Conservation (phyloP, 1,140 invertebrate species). For the Teleopsis dalmanni region DNA sequence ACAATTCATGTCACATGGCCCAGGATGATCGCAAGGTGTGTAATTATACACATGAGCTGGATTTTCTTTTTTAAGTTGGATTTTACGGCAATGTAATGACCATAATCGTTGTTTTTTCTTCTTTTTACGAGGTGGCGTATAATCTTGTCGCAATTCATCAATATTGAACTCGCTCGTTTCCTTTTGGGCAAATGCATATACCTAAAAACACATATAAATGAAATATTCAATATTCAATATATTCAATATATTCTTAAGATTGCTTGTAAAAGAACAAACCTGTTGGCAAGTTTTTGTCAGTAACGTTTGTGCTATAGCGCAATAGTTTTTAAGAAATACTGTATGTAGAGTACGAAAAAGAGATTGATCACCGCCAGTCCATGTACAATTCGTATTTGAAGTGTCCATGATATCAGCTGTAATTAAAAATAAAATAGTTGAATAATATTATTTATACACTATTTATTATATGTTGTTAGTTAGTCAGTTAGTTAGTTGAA, state of each 20-base stretch:
- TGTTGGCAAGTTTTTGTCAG: slow-evolving; percentile 90
- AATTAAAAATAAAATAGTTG: too few relatives aligned
- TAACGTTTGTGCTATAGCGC: slow-evolving; percentile 86
- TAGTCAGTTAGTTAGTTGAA: too few relatives aligned
- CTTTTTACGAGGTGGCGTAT: slow-evolving; percentile 86
- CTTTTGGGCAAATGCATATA: slow-evolving; percentile 87
- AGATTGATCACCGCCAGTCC: slow-evolving; percentile 91
- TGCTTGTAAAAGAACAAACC: slow-evolving; percentile 44
- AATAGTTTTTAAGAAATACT: slow-evolving; percentile 90
- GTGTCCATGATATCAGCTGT: slow-evolving; percentile 42
- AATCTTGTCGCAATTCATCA: slow-evolving; percentile 67
- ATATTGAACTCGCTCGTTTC: slow-evolving; percentile 77
- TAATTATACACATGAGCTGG: slow-evolving; percentile 77
- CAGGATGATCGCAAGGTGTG: slow-evolving; percentile 91
- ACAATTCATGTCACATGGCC: slow-evolving; percentile 83
- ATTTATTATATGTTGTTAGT: too few relatives aligned
- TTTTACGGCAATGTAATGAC: slow-evolving; percentile 84
- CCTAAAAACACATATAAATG: slow-evolving; percentile 46
- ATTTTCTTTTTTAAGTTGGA: slow-evolving; percentile 76
- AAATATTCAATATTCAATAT: neutral
- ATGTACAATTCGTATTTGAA: slow-evolving; percentile 55
- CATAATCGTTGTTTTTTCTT: slow-evolving; percentile 92
- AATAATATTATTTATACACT: too few relatives aligned
- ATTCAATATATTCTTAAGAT: slow-evolving; percentile 1
- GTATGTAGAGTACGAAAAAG: slow-evolving; percentile 84